phyloP scores from a whole-genome alignment of 2,113 vertebrate genomes.

The Phyllostomus discolor region DNA sequence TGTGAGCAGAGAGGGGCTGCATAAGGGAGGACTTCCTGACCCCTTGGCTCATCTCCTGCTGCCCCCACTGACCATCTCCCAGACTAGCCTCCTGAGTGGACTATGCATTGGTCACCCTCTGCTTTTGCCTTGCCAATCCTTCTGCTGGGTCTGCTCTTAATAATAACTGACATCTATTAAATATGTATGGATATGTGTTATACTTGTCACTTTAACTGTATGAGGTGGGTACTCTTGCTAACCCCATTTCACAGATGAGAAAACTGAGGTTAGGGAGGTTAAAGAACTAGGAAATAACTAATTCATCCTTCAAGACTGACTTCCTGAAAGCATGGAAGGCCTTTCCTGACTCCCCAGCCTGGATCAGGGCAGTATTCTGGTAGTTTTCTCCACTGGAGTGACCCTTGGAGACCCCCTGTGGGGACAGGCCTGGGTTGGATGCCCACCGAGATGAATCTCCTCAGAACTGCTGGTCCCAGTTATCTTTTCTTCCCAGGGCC shows the following conservation, averaged over 20 bases:
- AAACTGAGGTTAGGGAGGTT: not conserved
- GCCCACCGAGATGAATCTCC: not conserved
- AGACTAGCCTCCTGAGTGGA: not conserved
- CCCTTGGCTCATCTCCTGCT: not conserved
- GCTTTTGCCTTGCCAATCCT: not conserved
- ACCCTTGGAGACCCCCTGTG: not conserved
- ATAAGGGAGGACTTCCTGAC: not conserved
- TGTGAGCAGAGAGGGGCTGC: not conserved
- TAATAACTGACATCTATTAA: not conserved
- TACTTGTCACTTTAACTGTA: not conserved
- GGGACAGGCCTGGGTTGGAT: not conserved
- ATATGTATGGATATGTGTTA: not conserved
- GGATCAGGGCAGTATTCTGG: not conserved
- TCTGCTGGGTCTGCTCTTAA: not conserved
- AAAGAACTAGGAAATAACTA: not conserved
- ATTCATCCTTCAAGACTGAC: not conserved
- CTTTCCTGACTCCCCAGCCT: not conserved
- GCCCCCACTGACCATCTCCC: not conserved
- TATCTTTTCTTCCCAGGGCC: not conserved
- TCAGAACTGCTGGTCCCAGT: not conserved
- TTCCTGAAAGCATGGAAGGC: not conserved
- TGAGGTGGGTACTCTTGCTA: not conserved
- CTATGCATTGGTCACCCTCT: fast-evolving
- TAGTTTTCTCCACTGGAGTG: not conserved
- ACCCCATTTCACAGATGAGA: not conserved